Evolutionary conservation across 1,140 invertebrate species (phyloP).

Genomic region (Drosophila melanica): DNA sequence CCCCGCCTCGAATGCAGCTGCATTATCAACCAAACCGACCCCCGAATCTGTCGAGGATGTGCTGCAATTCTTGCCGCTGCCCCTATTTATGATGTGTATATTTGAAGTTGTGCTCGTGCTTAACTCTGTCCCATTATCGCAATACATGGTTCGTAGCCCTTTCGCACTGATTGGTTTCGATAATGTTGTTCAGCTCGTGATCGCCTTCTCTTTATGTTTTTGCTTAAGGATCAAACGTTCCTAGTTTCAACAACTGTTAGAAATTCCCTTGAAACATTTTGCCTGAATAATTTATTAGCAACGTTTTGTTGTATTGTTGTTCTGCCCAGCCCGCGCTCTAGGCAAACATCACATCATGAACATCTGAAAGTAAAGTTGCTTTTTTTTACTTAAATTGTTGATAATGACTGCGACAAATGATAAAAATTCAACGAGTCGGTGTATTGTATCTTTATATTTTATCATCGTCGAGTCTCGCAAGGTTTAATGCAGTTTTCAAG

Average conservation of each 20-base stretch:
- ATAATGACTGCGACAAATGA: conserved; percentile 33
- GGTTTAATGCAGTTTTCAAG: background rate
- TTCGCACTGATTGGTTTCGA: background rate
- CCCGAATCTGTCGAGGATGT: conserved; percentile 80
- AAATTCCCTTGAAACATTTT: conserved; percentile 19
- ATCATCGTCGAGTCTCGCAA: background rate
- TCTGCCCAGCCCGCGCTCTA: conserved; percentile 35
- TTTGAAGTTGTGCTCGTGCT: conserved; percentile 48
- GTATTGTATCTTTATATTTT: conserved; percentile 9
- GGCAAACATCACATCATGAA: conserved; percentile 60
- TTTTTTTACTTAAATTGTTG: conserved; percentile 41
- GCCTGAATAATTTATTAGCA: background rate
- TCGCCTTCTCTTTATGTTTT: background rate
- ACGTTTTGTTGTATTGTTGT: conserved; percentile 25
- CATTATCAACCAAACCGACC: conserved; percentile 72
- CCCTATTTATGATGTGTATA: conserved; percentile 48
- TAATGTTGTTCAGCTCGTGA: conserved; percentile 10
- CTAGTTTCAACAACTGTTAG: conserved; percentile 7
- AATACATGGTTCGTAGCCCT: conserved; percentile 55
- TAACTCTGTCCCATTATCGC: conserved; percentile 64
- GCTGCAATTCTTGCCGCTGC: conserved; percentile 67
- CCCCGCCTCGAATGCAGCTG: conserved; percentile 36
- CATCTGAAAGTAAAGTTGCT: conserved; percentile 55
- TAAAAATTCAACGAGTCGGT: conserved; percentile 9
- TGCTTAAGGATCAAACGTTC: background rate